Evolutionary conservation across 2,888 invertebrate species (phyloP).

Genomic region (Pachycephus smyrnensis): DNA sequence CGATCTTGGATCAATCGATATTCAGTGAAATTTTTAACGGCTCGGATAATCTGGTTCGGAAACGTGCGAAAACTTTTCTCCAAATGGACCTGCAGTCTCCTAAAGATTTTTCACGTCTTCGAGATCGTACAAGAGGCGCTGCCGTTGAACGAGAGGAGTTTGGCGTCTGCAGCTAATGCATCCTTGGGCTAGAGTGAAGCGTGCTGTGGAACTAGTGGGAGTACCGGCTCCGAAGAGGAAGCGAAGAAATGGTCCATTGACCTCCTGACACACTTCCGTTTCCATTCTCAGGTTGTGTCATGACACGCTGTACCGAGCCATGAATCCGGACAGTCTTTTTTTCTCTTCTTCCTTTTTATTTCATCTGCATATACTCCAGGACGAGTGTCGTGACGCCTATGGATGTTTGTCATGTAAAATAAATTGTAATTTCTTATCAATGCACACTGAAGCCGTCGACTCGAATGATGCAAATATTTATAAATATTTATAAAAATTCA

Average conservation of each 20-base stretch:
- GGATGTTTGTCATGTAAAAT: background rate
- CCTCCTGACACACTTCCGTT: slow-evolving; percentile 56
- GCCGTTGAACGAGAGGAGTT: background rate
- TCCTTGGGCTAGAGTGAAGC: slow-evolving; percentile 26
- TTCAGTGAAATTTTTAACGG: background rate
- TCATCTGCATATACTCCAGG: background rate
- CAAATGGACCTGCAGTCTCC: background rate
- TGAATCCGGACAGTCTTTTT: background rate
- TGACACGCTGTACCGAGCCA: background rate
- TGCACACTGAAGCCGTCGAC: background rate
- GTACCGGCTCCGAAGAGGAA: slow-evolving; percentile 13
- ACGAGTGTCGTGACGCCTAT: background rate
- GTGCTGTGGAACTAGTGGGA: slow-evolving; percentile 8
- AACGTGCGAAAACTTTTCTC: background rate
- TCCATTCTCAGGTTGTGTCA: slow-evolving; percentile 35
- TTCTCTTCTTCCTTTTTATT: background rate
- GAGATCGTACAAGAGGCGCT: background rate
- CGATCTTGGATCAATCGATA: background rate
- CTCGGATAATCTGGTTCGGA: background rate
- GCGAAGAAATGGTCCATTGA: slow-evolving; percentile 45
- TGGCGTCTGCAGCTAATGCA: slow-evolving; percentile 39
- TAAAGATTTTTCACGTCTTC: background rate
- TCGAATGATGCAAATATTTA: background rate
- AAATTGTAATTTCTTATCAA: background rate
- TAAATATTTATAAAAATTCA: background rate